Percentiles rank a stretch among this genome's conserved stretches.
Conservation (phyloP, 2,797 vertebrate genomes). For the Setipinna tenuifilis region DNA sequence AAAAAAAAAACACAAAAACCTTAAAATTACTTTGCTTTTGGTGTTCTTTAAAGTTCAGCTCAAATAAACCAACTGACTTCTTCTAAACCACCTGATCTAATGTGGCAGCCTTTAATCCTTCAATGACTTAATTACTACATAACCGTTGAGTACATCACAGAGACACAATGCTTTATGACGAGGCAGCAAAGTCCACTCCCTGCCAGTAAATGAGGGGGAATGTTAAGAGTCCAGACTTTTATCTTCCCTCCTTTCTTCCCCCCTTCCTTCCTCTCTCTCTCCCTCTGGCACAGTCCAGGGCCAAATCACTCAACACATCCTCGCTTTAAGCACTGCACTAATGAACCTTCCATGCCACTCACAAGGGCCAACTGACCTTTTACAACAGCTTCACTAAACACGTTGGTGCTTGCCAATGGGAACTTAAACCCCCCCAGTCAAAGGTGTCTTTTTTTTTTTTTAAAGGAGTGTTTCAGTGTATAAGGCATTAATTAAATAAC, state of each 20-base stretch:
- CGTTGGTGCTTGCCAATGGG: not conserved
- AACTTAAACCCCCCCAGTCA: not conserved
- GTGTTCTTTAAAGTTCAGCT: not conserved
- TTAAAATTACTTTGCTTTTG: not conserved
- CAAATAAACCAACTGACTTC: not conserved
- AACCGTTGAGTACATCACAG: not conserved
- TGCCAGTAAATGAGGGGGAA: conserved; percentile 20
- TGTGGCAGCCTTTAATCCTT: not conserved
- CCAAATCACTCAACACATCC: conserved; percentile 19
- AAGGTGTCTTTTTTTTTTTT: not conserved
- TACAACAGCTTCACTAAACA: not conserved
- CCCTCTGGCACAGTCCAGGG: not conserved
- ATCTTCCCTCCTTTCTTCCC: not conserved
- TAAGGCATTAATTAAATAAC: not conserved
- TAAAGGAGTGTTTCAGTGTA: not conserved
- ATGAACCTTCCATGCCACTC: not conserved
- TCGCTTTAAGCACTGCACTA: not conserved
- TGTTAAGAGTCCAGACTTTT: not conserved
- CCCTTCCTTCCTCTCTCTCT: not conserved
- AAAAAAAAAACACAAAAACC: not conserved
- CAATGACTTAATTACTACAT: not conserved
- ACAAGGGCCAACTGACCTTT: conserved; percentile 10
- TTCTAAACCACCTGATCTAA: not conserved
- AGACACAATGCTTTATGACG: not conserved
- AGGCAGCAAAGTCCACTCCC: not conserved